Evolutionary conservation across 1,140 invertebrate species (phyloP).

Genomic region (Drosophila navojoa): DNA sequence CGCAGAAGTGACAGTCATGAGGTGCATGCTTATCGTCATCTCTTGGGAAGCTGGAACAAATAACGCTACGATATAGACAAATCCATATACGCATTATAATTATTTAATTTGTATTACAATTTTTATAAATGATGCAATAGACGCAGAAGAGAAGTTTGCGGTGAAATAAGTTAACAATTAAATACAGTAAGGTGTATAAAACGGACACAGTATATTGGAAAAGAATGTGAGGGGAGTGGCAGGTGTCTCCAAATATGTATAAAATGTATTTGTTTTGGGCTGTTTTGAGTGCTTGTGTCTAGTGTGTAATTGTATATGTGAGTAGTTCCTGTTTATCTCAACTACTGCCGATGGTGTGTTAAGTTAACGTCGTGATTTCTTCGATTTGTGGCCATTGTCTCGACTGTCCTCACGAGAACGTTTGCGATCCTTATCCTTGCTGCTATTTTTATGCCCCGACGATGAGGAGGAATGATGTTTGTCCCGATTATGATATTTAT

Average conservation of each 20-base stretch:
- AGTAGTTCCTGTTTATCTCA: conserved; percentile 10
- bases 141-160: not conserved
- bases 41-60: conserved; percentile 74
- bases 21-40: conserved; percentile 59
- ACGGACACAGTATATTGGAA: conserved; percentile 18
- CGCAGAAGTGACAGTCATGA: conserved; percentile 53
- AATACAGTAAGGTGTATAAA: conserved; percentile 6
- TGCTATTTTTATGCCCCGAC: conserved; percentile 71
- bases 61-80: conserved; percentile 39
- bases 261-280: conserved; percentile 12
- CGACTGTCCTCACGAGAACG: conserved; percentile 89
- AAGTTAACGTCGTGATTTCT: conserved; percentile 86
- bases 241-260: conserved; percentile 31
- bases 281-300: not conserved
- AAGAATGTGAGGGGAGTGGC: conserved; percentile 1
- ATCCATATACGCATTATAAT: conserved; percentile 50
- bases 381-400: conserved; percentile 88
- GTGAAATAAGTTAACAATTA: conserved; percentile 23
- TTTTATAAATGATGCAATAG: conserved; percentile 29
- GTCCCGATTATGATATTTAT: conserved; percentile 81
- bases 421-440: conserved; percentile 85
- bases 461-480: conserved; percentile 82
- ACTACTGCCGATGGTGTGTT: conserved; percentile 7
- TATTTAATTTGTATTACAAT: conserved; percentile 67
- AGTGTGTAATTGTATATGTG: not conserved